Percentiles rank a stretch among this genome's conserved stretches.
phyloP scores from a whole-genome alignment of 2,113 vertebrate species.

The Anarrhichthys ocellatus region DNA sequence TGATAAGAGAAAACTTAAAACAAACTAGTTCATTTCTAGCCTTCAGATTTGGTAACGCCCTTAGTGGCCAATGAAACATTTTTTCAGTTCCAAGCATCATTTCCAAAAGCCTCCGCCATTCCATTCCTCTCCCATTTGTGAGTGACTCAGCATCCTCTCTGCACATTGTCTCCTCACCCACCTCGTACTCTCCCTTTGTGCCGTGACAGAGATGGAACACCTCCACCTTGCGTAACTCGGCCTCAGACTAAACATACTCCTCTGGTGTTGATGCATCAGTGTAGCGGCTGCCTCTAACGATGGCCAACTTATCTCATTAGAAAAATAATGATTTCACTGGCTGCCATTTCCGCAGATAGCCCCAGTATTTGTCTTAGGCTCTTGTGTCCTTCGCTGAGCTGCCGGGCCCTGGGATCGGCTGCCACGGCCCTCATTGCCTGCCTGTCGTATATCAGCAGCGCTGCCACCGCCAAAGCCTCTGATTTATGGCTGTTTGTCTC shows the following conservation, averaged over 20 bases:
- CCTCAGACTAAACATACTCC: constrained; percentile 83
- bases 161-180: constrained; percentile 10
- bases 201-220: constrained; percentile 77
- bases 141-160: constrained; percentile 27
- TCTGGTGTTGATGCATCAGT: constrained; percentile 70
- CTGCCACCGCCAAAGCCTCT: constrained; percentile 70
- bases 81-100: not conserved
- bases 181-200: constrained; percentile 40
- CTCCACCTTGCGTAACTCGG: constrained; percentile 71
- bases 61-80: not conserved
- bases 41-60: not conserved
- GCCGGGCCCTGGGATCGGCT: constrained; percentile 48
- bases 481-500: constrained; percentile 83
- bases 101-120: not conserved
- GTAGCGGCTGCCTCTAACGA: constrained; percentile 61
- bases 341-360: constrained; percentile 81
- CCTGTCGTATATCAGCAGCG: constrained; percentile 81
- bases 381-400: constrained; percentile 50
- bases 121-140: constrained; percentile 9
- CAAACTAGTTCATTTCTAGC: not conserved
- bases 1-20: not conserved
- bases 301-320: constrained; percentile 80
- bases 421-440: constrained; percentile 63
- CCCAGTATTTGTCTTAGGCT: constrained; percentile 77
- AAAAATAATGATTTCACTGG: constrained; percentile 83